A percentile compares a stretch with the other conserved stretches of the same genome.
These are phyloP conservation scores for Tuta absoluta DNA, from an alignment of 2,888 invertebrate species.

Conservation along the genomic window DNA sequence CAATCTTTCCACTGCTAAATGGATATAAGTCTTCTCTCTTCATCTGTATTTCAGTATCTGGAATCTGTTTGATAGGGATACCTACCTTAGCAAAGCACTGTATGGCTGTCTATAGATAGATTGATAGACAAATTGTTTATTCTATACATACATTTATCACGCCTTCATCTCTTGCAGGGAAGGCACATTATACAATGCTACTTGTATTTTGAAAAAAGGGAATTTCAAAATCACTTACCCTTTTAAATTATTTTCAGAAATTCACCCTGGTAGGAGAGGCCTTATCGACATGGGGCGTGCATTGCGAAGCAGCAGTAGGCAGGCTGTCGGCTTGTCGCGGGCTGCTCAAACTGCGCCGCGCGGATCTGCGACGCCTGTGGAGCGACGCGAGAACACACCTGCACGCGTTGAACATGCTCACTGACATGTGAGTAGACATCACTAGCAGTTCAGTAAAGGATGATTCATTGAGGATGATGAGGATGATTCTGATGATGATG, in stretches of 20 bases:
- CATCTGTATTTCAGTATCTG: too few species aligned
- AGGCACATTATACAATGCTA: too few species aligned
- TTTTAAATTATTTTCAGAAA: slow-evolving; percentile 52
- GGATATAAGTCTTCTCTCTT: too few species aligned
- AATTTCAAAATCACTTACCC: neutral
- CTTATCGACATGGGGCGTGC: slow-evolving; percentile 65
- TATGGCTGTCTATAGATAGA: too few species aligned
- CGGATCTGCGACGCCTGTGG: slow-evolving; percentile 96
- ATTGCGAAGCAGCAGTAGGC: slow-evolving; percentile 66
- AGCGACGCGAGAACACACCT: slow-evolving; percentile 97
- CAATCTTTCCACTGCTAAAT: too few species aligned
- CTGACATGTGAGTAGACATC: slow-evolving; percentile 88
- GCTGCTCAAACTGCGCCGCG: slow-evolving; percentile 92
- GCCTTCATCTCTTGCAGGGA: too few species aligned
- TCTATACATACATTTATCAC: too few species aligned
- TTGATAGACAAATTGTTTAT: too few species aligned
- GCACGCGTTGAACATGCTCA: slow-evolving; percentile 91
- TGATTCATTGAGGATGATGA: too few species aligned
- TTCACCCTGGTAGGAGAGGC: slow-evolving; percentile 66
- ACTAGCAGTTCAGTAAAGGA: neutral
- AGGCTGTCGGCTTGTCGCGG: slow-evolving; percentile 70
- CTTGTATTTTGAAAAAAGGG: neutral
- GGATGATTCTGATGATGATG: too few species aligned
- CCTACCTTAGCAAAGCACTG: too few species aligned
- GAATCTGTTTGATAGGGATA: too few species aligned